Evolutionary conservation across 2,113 vertebrate genomes (phyloP).

Genomic region (Nyctibius bracteatus): DNA sequence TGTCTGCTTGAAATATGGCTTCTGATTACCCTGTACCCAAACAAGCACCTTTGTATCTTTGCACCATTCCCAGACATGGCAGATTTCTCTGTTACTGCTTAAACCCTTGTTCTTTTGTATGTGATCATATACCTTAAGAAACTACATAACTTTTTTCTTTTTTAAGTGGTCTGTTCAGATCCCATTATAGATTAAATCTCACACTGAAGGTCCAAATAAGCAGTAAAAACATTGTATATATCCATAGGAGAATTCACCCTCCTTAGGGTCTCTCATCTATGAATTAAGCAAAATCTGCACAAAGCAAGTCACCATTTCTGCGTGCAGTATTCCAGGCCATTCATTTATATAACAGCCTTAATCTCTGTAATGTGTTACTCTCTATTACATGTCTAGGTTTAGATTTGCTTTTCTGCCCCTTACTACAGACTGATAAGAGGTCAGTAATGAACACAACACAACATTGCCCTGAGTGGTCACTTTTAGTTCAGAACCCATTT

Average conservation of each 20-base stretch:
- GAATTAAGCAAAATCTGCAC: not conserved
- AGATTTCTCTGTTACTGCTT: not conserved
- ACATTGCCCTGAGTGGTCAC: not conserved
- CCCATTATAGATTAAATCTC: not conserved
- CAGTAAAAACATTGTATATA: not conserved
- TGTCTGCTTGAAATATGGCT: not conserved
- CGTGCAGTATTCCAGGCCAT: not conserved
- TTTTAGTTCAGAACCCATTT: not conserved
- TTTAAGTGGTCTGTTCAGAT: not conserved
- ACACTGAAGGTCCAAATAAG: not conserved
- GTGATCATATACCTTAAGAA: not conserved
- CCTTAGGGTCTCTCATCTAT: not conserved
- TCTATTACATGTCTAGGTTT: not conserved
- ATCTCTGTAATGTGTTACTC: not conserved
- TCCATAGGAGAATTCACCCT: not conserved
- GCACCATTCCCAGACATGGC: not conserved
- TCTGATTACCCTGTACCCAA: not conserved
- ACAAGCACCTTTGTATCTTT: not conserved
- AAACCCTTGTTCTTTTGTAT: not conserved
- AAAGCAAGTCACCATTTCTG: not conserved
- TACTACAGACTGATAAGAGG: not conserved
- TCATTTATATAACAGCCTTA: not conserved
- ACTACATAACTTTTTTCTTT: not conserved
- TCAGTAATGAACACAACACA: not conserved
- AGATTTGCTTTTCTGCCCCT: not conserved